Percentiles rank a stretch among this genome's conserved stretches.
These are phyloP conservation scores for Pristionchus entomophagus DNA, from an alignment of 2,888 invertebrate genomes.

Conservation along the genomic window DNA sequence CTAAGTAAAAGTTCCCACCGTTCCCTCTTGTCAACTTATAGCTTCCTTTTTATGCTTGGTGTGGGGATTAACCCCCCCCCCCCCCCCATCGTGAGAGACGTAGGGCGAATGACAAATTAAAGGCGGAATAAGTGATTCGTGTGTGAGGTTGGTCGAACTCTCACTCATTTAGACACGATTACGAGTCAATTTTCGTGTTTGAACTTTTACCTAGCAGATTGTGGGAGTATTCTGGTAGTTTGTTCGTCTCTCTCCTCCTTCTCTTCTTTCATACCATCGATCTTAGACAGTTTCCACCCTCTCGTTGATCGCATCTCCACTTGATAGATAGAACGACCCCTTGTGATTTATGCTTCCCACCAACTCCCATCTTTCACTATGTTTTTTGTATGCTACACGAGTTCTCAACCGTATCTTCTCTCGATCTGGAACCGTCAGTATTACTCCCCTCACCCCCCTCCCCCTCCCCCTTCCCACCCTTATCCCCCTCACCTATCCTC, in stretches of 20 bases:
- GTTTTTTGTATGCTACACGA: not conserved
- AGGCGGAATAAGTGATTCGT: conserved; percentile 24
- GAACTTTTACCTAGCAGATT: conserved; percentile 12
- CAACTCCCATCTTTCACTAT: not conserved
- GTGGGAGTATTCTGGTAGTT: conserved; percentile 9
- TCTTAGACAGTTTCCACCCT: conserved; percentile 11
- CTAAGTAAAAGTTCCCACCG: not conserved
- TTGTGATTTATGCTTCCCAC: conserved; percentile 25
- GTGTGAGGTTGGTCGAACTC: not conserved
- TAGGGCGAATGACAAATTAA: conserved; percentile 13
- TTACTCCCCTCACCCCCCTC: too few relatives aligned
- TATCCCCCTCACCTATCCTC: too few relatives aligned
- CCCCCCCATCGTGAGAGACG: not conserved
- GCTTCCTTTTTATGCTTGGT: not conserved
- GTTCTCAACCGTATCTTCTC: not conserved
- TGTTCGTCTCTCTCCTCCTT: not conserved
- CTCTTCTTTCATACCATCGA: not conserved
- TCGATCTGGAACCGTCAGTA: not conserved
- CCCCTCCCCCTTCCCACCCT: too few relatives aligned
- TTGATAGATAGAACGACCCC: conserved; percentile 17
- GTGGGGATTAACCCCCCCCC: not conserved
- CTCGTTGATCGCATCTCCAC: conserved; percentile 23
- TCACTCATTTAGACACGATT: not conserved
- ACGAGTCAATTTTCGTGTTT: not conserved
- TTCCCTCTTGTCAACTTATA: not conserved